These are phyloP conservation scores for Leucophora obtusa DNA, from an alignment of 2,888 invertebrate genomes.

Conservation along the genomic window DNA sequence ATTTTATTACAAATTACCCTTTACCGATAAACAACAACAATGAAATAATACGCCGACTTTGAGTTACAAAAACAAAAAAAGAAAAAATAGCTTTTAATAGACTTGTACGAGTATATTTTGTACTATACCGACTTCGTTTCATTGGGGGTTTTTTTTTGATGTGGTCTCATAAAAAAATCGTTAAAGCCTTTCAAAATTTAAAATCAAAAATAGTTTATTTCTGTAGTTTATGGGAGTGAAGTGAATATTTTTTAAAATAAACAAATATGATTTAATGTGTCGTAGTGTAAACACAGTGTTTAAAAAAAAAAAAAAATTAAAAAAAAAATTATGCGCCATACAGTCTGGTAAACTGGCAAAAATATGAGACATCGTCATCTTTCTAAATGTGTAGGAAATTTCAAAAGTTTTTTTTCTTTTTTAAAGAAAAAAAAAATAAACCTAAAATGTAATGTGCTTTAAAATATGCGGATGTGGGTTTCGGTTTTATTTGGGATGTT, in stretches of 20 bases:
- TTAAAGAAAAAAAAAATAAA: background rate
- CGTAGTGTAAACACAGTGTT: background rate
- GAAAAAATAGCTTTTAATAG: background rate
- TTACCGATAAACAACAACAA: background rate
- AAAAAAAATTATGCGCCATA: constrained; percentile 47
- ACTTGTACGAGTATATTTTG: background rate
- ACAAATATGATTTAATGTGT: constrained; percentile 47
- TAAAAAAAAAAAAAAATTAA: background rate
- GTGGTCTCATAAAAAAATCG: background rate
- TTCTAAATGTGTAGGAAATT: background rate
- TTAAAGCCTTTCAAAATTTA: background rate
- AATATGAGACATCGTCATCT: background rate
- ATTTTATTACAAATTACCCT: constrained; percentile 41
- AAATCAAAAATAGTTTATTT: constrained; percentile 35
- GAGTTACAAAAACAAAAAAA: background rate
- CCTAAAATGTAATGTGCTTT: constrained; percentile 39
- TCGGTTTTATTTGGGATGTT: constrained; percentile 17
- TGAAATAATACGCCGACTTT: background rate
- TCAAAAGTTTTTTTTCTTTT: background rate
- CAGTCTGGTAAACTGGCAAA: constrained; percentile 51
- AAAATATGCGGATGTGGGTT: constrained; percentile 47
- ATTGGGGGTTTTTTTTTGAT: background rate
- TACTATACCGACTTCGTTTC: background rate
- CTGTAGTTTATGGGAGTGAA: constrained; percentile 47
- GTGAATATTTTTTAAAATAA: constrained; percentile 43